These are phyloP conservation scores for Drosophila meridiana DNA, from an alignment of 2,888 invertebrate species.

Conservation along the genomic window DNA sequence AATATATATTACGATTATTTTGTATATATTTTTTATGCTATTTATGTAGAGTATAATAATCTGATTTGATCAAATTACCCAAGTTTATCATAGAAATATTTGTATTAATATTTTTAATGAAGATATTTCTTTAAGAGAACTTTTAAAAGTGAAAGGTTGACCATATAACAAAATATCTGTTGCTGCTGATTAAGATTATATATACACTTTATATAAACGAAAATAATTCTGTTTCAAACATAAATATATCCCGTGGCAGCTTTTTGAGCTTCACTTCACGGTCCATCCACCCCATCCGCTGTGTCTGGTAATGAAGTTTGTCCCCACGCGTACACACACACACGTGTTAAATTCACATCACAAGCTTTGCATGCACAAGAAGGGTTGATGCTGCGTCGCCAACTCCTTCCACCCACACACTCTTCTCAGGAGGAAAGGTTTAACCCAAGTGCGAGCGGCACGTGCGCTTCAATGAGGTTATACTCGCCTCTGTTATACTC, in stretches of 20 bases:
- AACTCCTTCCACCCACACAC: not conserved
- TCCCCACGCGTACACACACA: slow-evolving; percentile 6
- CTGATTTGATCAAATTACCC: too few relatives aligned
- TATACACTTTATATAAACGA: not conserved
- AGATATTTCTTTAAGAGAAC: too few relatives aligned
- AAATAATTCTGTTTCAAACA: not conserved
- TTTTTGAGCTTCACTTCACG: slow-evolving; percentile 15
- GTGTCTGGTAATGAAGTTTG: slow-evolving; percentile 19
- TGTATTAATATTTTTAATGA: too few relatives aligned
- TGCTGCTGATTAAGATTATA: not conserved
- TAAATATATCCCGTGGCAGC: slow-evolving; percentile 34
- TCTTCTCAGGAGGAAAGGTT: not conserved
- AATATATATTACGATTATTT: not conserved
- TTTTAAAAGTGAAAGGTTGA: too few relatives aligned
- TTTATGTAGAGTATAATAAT: not conserved
- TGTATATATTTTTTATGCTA: not conserved
- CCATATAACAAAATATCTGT: too few relatives aligned
- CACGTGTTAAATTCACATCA: slow-evolving; percentile 68
- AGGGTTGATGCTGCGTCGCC: slow-evolving; percentile 52
- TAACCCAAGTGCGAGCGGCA: slow-evolving; percentile 55
- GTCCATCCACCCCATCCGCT: slow-evolving; percentile 13
- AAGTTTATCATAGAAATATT: too few relatives aligned
- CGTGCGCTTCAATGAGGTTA: slow-evolving; percentile 38
- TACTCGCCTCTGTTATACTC: not conserved
- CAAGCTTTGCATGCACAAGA: slow-evolving; percentile 65